Evolutionary conservation across 2,888 invertebrate genomes (phyloP).

Genomic region (Hydroisotoma schaefferi): DNA sequence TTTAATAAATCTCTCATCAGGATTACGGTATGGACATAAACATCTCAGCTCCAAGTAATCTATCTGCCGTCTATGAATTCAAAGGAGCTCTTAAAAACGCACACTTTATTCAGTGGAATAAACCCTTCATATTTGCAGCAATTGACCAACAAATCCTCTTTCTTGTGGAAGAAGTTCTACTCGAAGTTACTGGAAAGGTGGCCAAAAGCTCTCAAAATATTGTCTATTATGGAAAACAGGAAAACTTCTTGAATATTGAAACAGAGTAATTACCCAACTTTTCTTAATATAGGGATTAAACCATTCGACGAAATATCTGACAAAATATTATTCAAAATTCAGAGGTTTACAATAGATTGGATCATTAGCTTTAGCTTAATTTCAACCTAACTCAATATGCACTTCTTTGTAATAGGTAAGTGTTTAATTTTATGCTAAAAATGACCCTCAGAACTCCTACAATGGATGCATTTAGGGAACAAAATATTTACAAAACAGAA

Average conservation of each 20-base stretch:
- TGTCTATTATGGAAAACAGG: conserved; percentile 4
- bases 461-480: too few species aligned
- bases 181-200: conserved; percentile 4
- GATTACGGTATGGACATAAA: conserved; percentile 31
- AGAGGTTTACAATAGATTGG: too few species aligned
- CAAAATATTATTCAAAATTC: too few species aligned
- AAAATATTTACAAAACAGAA: too few species aligned
- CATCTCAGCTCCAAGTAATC: conserved; percentile 20
- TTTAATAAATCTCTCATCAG: conserved; percentile 5
- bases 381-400: too few species aligned
- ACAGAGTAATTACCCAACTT: not conserved
- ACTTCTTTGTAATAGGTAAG: too few species aligned
- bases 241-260: not conserved
- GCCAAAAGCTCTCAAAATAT: not conserved
- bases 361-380: too few species aligned
- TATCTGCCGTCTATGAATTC: conserved; percentile 11
- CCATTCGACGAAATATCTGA: too few species aligned
- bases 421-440: too few species aligned
- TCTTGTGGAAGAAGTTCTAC: conserved; percentile 12
- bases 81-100: conserved; percentile 19
- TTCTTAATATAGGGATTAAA: not conserved
- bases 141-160: conserved; percentile 11
- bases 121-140: conserved; percentile 21
- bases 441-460: too few species aligned
- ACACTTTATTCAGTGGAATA: conserved; percentile 22